Evolutionary conservation across 2,113 vertebrate species (phyloP).

Genomic region (Euleptes europaea): DNA sequence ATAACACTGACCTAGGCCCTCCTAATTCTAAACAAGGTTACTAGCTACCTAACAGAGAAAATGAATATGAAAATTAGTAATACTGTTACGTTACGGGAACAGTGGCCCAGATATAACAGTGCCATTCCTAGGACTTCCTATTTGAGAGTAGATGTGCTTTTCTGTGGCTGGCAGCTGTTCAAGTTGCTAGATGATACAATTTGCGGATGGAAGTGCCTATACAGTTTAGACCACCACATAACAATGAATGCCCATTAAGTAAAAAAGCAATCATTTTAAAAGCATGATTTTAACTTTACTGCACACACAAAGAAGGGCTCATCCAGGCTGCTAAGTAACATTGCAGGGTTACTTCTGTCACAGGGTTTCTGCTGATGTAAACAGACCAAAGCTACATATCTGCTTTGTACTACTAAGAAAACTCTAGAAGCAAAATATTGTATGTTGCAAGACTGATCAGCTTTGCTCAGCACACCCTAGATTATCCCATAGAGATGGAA

Average conservation of each 20-base stretch:
- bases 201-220: background rate
- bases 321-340: background rate
- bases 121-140: background rate
- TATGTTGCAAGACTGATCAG: background rate
- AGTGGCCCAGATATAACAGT: constrained; percentile 17
- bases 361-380: constrained; percentile 20
- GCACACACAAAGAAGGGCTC: constrained; percentile 44
- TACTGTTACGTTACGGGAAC: constrained; percentile 35
- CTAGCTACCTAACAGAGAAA: constrained; percentile 4
- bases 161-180: background rate
- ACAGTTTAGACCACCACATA: constrained; percentile 11
- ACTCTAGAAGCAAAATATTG: constrained; percentile 10
- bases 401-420: background rate
- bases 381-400: constrained; percentile 16
- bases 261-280: constrained; percentile 31
- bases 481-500: constrained; percentile 17
- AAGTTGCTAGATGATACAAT: background rate
- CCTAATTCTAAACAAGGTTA: constrained; percentile 33
- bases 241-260: constrained; percentile 35
- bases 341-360: constrained; percentile 33
- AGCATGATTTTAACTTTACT: constrained; percentile 51
- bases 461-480: background rate
- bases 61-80: constrained; percentile 23
- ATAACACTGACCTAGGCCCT: constrained; percentile 36
- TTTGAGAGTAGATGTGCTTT: background rate